Evolutionary conservation across 1,140 invertebrate species (phyloP).

Genomic region (Dinothrombium tinctorium): DNA sequence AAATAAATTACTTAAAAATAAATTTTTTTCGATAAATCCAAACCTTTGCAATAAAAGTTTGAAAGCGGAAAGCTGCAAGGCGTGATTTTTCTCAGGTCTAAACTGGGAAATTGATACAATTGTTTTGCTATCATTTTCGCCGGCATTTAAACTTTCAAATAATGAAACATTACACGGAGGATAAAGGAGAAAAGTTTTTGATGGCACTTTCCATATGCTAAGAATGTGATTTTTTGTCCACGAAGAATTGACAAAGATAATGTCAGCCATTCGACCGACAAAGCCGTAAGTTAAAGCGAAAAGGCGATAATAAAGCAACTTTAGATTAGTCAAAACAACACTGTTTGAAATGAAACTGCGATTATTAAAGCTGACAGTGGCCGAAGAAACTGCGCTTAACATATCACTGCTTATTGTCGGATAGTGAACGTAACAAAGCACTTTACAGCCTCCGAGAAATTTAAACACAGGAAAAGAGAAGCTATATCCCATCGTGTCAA

Average conservation of each 20-base stretch:
- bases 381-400: conserved; percentile 47
- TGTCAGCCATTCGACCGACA: conserved; percentile 52
- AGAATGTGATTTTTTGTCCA: conserved; percentile 88
- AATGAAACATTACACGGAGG: conserved; percentile 77
- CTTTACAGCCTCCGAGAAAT: conserved; percentile 43
- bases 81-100: conserved; percentile 90
- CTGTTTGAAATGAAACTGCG: conserved; percentile 51
- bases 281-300: conserved; percentile 71
- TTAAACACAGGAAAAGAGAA: conserved; percentile 78
- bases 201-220: conserved; percentile 49
- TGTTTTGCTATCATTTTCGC: conserved; percentile 24
- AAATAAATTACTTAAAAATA: background rate
- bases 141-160: conserved; percentile 36
- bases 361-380: conserved; percentile 53
- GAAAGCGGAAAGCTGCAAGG: conserved; percentile 52
- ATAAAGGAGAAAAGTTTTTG: conserved; percentile 59
- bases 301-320: conserved; percentile 67
- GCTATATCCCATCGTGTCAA: conserved; percentile 88
- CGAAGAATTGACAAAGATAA: conserved; percentile 84
- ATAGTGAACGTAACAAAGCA: conserved; percentile 83
- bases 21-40: background rate
- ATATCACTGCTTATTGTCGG: conserved; percentile 88
- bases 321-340: conserved; percentile 48
- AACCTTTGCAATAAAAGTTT: conserved; percentile 14
- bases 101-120: conserved; percentile 88